Evolutionary conservation across 2,888 invertebrate species (phyloP).

Genomic region (Eupithecia subfuscata): DNA sequence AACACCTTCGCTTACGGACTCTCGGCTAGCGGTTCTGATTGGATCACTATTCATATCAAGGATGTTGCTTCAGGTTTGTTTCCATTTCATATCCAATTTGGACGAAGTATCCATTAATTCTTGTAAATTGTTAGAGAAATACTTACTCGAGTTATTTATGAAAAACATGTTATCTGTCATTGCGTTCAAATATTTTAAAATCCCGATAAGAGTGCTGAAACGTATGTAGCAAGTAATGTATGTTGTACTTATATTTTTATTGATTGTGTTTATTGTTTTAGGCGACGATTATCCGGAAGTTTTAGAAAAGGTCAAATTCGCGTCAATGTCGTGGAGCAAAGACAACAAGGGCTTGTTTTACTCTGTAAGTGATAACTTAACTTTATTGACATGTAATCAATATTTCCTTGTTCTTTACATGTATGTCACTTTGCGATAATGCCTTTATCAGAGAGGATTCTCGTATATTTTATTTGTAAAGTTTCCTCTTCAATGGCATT

Average conservation of each 20-base stretch:
- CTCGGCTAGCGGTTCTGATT: conserved; percentile 97
- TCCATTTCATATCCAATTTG: no score
- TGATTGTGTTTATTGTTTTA: conserved; percentile 46
- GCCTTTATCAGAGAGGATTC: not conserved
- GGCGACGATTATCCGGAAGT: conserved; percentile 94
- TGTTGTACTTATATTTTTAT: not conserved
- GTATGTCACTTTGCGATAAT: not conserved
- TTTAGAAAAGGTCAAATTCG: conserved; percentile 96
- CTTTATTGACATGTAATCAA: conserved; percentile 1
- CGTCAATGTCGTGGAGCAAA: conserved; percentile 96
- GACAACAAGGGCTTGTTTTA: conserved; percentile 98
- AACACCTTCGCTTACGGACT: conserved; percentile 95
- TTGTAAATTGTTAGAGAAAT: no score
- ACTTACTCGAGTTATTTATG: no score
- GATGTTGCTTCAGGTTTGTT: conserved; percentile 86
- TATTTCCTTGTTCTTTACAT: conserved; percentile 3
- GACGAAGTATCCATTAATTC: no score
- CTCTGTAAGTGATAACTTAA: conserved; percentile 84
- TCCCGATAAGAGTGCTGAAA: no score
- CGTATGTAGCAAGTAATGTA: no score
- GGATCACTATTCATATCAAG: conserved; percentile 95
- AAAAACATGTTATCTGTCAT: no score
- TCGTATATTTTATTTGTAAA: not conserved
- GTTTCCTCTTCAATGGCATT: conserved; percentile 34
- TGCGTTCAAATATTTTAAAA: no score